A percentile compares a stretch with the other conserved stretches of the same genome.
Evolutionary conservation across 2,113 vertebrate genomes (phyloP).

Genomic region (Passer domesticus): DNA sequence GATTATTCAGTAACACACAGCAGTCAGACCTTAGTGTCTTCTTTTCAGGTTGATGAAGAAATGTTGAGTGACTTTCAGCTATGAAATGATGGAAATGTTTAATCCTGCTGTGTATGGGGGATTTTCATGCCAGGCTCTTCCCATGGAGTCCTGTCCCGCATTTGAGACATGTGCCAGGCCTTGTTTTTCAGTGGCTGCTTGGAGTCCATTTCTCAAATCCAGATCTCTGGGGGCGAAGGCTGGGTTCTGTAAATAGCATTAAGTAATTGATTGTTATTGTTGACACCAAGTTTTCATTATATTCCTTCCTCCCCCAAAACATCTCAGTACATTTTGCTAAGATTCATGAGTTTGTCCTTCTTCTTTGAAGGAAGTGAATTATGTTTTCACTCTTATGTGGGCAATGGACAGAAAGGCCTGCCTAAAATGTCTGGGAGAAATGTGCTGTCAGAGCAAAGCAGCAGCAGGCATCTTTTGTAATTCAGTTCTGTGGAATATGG

Average conservation of each 20-base stretch:
- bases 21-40: background rate
- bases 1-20: background rate
- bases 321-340: background rate
- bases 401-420: background rate
- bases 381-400: background rate
- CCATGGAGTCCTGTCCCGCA: background rate
- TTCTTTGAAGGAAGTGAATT: background rate
- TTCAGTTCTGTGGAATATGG: background rate
- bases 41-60: background rate
- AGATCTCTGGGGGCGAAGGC: background rate
- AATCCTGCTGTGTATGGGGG: background rate
- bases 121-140: background rate
- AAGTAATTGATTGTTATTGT: background rate
- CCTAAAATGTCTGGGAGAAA: background rate
- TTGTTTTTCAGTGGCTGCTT: background rate
- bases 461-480: background rate
- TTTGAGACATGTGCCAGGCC: background rate
- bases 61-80: background rate
- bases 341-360: background rate
- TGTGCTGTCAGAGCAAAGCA: background rate
- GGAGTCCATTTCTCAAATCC: background rate
- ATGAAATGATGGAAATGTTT: background rate
- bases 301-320: background rate
- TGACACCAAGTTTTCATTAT: background rate
- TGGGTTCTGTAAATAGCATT: background rate